Evolutionary conservation across 2,888 invertebrate genomes (phyloP), one percentile per base, ranked within the genome.

Genomic region (Odontothrips loti): DNA sequence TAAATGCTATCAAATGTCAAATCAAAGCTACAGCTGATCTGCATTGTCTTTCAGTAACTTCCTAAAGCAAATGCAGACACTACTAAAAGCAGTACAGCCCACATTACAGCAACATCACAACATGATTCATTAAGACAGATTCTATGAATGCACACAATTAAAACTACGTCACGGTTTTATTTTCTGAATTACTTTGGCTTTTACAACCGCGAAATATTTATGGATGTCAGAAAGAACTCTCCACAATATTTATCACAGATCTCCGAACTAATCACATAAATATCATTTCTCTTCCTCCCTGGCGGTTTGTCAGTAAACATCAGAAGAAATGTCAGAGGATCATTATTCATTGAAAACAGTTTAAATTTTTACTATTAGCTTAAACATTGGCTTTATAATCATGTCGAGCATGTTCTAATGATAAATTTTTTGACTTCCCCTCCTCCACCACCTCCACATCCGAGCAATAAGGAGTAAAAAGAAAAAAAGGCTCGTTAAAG

Each of bases 171-270:
- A 58, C 27, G 48, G 1, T 80, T 20, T 48, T 0, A n/a, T 80
- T 47, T 47, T 20, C 9, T 80, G 29, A 27, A 29, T 48, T 48
- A 20, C 17, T 48, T 80, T 80, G 23, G 80, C 29, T 80, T 80
- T 48, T 48, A 79, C 29, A 79, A 43, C 58, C 58, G 20, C 20
- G 1, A 58, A 12, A 79, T 48, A 80, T 58, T 80, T 47, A 58
- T n/a, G 20, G 29, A 80, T 48, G 58, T 29, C 6, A 27, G 47
- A 51, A 0, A n/a, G 48, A 47, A 79, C 20, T 79, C 47, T 79
- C 43, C 47, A 79, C 29, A 80, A 47, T 48, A 51, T 17, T 20
- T 17, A 80, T 47, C 29, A 51, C 27, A 47, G 20, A 80, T 10
- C 48, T 48, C 34, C 23, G 48, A 79, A 80, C 48, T 17, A 80